Conservation (phyloP, 23 tunicate genomes). For the Corella eumyota region DNA sequence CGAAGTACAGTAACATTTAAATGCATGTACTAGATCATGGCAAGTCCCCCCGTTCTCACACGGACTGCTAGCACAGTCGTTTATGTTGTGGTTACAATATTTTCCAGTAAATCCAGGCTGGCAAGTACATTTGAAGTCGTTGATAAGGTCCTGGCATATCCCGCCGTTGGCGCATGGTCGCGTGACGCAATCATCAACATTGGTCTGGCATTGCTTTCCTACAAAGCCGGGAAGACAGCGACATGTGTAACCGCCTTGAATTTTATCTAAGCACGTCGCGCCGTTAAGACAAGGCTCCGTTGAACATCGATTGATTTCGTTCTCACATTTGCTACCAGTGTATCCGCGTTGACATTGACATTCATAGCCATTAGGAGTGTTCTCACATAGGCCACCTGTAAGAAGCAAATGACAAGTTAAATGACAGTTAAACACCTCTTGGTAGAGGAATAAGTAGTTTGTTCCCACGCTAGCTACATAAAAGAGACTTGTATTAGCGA, state of each 20-base stretch:
- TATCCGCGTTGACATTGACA: conserved; percentile 19
- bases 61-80: conserved; percentile 2
- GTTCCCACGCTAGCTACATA: too few species aligned
- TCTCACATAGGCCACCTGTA: conserved; percentile 17
- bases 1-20: conserved; percentile 5
- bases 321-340: conserved; percentile 9
- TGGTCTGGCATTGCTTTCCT: conserved; percentile 27
- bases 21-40: neutral
- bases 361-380: conserved; percentile 3
- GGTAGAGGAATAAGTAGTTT: too few species aligned
- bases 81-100: conserved; percentile 16
- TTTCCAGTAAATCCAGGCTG: conserved; percentile 19
- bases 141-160: conserved; percentile 8
- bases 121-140: conserved; percentile 25
- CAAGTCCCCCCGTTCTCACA: conserved; percentile 27
- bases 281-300: conserved; percentile 38
- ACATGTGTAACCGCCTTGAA: conserved; percentile 20
- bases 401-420: neutral
- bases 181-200: conserved; percentile 20
- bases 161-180: conserved; percentile 36
- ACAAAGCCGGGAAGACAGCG: conserved; percentile 49
- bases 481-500: too few species aligned
- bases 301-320: neutral
- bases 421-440: too few species aligned
- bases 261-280: conserved; percentile 24